Evolutionary conservation across 2,113 vertebrate genomes (phyloP).

Genomic region (Psephotus haematonotus): DNA sequence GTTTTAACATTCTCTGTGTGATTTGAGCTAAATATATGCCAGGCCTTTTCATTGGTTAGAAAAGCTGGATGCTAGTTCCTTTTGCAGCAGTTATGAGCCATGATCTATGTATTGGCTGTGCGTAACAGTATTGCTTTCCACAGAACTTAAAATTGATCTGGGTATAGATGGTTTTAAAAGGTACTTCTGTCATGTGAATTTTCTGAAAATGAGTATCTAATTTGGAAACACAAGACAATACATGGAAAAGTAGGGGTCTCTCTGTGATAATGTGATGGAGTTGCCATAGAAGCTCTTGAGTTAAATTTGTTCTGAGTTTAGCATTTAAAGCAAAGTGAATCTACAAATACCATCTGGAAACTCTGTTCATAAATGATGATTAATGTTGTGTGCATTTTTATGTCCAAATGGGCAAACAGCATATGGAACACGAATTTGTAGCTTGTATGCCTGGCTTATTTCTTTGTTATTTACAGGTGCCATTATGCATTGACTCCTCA

Average conservation of each 20-base stretch:
- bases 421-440: background rate
- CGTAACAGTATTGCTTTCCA: background rate
- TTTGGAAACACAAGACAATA: background rate
- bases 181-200: background rate
- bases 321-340: background rate
- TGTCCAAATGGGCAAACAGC: background rate
- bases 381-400: background rate
- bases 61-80: background rate
- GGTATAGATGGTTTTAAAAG: background rate
- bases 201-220: background rate
- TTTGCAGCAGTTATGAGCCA: background rate
- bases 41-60: background rate
- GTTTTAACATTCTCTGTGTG: background rate
- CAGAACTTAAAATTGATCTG: background rate
- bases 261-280: background rate
- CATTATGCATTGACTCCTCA: conserved; percentile 95
- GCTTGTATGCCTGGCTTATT: background rate
- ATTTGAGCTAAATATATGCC: background rate
- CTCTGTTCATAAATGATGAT: background rate
- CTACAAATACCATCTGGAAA: background rate
- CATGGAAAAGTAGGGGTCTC: background rate
- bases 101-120: background rate
- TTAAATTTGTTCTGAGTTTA: background rate
- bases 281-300: background rate
- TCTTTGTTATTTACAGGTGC: conserved; percentile 79